These are phyloP conservation scores for Apis laboriosa DNA, from an alignment of 1,140 invertebrate genomes.

Conservation along the genomic window DNA sequence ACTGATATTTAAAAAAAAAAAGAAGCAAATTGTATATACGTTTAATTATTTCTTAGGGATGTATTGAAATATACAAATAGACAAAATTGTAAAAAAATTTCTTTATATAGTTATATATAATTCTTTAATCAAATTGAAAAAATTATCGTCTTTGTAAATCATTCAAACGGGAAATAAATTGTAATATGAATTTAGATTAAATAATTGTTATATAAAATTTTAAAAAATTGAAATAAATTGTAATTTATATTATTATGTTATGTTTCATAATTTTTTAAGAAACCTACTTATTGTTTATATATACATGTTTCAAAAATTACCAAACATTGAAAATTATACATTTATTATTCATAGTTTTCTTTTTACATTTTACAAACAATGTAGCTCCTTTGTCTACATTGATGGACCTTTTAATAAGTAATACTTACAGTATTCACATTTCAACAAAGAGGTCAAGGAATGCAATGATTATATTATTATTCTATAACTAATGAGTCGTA, in stretches of 20 bases:
- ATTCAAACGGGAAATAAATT: slow-evolving; percentile 47
- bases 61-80: slow-evolving; percentile 3
- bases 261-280: slow-evolving; percentile 34
- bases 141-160: slow-evolving; percentile 26
- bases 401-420: slow-evolving; percentile 40
- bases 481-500: slow-evolving; percentile 44
- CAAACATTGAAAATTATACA: slow-evolving; percentile 63
- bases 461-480: slow-evolving; percentile 49
- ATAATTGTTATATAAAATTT: slow-evolving; percentile 77
- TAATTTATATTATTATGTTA: slow-evolving; percentile 74
- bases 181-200: slow-evolving; percentile 61
- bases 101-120: slow-evolving; percentile 36
- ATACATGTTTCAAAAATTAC: slow-evolving; percentile 8
- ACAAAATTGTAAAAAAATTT: slow-evolving; percentile 46
- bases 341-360: slow-evolving; percentile 62
- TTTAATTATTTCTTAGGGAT: slow-evolving; percentile 14
- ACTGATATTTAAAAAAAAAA: slow-evolving; percentile 1
- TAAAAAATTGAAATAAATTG: slow-evolving; percentile 74
- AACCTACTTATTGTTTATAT: neutral
- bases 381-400: slow-evolving; percentile 42
- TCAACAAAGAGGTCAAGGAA: slow-evolving; percentile 52
- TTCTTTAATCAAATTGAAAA: slow-evolving; percentile 30
- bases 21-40: slow-evolving; percentile 21
- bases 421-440: slow-evolving; percentile 64
- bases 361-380: slow-evolving; percentile 57